phyloP scores from a whole-genome alignment of 2,888 invertebrate species.

The Celastrina argiolus region DNA sequence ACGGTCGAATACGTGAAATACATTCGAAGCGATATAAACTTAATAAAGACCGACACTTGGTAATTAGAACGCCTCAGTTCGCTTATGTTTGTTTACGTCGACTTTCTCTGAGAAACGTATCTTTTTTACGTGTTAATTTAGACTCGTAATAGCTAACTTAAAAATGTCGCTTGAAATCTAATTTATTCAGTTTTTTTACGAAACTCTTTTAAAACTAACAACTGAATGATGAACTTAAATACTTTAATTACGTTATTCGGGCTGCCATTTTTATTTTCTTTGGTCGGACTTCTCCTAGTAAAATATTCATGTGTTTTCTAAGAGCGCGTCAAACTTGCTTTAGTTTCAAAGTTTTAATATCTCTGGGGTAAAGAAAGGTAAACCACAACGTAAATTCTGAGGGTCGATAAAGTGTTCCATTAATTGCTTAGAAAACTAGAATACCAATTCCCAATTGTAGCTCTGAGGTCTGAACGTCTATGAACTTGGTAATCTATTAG shows the following conservation, averaged over 20 bases:
- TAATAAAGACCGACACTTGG: not conserved
- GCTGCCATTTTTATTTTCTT: not conserved
- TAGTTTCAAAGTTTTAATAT: not conserved
- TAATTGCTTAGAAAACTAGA: not conserved
- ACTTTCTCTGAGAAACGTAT: not conserved
- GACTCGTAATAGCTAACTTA: not conserved
- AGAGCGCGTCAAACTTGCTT: not conserved
- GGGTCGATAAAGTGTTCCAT: not conserved
- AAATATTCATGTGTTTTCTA: not conserved
- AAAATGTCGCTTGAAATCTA: not conserved
- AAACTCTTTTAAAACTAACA: no score
- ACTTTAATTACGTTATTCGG: no score
- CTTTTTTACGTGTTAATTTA: not conserved
- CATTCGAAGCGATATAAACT: not conserved
- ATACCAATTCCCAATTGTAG: not conserved
- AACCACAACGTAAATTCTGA: not conserved
- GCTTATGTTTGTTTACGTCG: not conserved
- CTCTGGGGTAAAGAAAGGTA: not conserved
- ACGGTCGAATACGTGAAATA: not conserved
- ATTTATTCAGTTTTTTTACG: constrained; percentile 8
- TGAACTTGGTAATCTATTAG: not conserved
- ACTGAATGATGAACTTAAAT: no score
- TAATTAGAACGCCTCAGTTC: not conserved
- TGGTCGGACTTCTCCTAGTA: not conserved
- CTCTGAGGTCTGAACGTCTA: not conserved